Conservation (phyloP, 2,888 invertebrate species). For the Tetranychus truncatus region DNA sequence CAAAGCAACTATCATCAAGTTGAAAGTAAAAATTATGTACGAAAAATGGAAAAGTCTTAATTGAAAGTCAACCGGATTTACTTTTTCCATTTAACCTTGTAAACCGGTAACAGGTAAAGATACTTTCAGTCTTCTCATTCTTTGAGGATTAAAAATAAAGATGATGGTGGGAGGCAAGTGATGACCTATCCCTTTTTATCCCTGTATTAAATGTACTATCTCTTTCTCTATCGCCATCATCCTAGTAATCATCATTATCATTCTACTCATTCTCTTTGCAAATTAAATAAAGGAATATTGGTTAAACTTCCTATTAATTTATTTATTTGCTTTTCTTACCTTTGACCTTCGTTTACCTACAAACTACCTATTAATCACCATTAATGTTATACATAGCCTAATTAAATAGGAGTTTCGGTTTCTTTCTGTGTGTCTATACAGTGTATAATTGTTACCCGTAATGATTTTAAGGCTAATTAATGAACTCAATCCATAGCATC, state of each 20-base stretch:
- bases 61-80: slow-evolving; percentile 1
- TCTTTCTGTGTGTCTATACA: background rate
- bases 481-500: too few relatives aligned
- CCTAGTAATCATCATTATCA: too few relatives aligned
- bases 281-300: background rate
- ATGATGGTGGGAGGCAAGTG: background rate
- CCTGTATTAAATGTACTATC: background rate
- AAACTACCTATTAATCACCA: background rate
- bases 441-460: background rate
- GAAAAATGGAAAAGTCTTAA: background rate
- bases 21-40: too few relatives aligned
- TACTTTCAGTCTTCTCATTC: too few relatives aligned
- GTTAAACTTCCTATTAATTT: background rate
- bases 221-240: background rate
- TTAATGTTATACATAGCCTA: background rate
- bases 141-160: background rate
- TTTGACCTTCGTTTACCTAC: background rate
- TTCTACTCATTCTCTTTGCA: background rate
- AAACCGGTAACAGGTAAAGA: background rate
- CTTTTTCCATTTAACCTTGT: background rate
- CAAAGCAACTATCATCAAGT: too few relatives aligned
- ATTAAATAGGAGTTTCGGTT: background rate
- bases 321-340: background rate
- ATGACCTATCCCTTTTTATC: background rate
- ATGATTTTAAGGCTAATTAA: too few relatives aligned